Evolutionary conservation across 2,888 invertebrate genomes (phyloP), one percentile per base, ranked within the genome.

Genomic region (Plusia festucae): DNA sequence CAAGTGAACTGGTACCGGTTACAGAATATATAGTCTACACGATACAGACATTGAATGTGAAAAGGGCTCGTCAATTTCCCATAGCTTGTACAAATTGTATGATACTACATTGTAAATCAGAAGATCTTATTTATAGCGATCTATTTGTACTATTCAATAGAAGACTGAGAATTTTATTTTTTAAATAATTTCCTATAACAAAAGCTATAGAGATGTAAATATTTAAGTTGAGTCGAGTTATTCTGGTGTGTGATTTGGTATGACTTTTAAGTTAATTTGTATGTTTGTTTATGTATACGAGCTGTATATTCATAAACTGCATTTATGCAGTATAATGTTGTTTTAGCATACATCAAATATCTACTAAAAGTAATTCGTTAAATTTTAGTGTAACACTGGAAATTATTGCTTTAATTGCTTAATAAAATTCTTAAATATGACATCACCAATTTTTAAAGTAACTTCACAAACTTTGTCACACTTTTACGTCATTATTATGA

Each of bases 101-200:
- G 62, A 88, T 88, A 88, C 82, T 82, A 78, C 81, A 85, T 73
- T 89, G 86, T 90, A 90, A 89, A 90, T 91, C 85, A 74, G 82
- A 85, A 84, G 90, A 91, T 93, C 89, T 92, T 85, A 90, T 86
- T 83, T 89, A 82, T 85, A 85, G 85, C 78, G 82, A 90, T 91
- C 89, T 91, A 88, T 81, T 82, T 85, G 84, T 87, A 91, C 90
- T 92, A 89, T 90, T 88, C 90, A 90, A 93, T 93, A 92, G 93
- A 93, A 94, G 94, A 94, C 94, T 94, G 94, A 94, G 86, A 89
- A 86, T 88, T 87, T 91, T 89, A 88, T 90, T 91, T 80, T 90
- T 87, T 83, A 87, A 87, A 90, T 92, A 87, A 87, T 90, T 90
- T 90, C 86, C 81, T 88, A 86, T 81, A 79, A 79, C 79, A 70